A percentile compares a stretch with the other conserved stretches of the same genome.
phyloP scores from a whole-genome alignment of 2,797 vertebrate species.

The Pangasius krempfi region DNA sequence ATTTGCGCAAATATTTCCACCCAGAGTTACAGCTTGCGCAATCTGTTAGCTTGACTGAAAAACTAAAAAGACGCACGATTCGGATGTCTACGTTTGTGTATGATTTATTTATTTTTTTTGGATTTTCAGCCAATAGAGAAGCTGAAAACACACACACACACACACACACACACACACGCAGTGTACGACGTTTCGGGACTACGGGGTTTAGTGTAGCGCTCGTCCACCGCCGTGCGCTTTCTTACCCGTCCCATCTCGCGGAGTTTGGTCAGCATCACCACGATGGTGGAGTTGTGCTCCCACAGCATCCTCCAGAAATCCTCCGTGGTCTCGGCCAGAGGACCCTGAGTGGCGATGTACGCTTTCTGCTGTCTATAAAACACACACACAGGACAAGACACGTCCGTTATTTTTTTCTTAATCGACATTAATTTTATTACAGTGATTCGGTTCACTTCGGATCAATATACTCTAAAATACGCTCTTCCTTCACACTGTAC shows the following conservation, averaged over 20 bases:
- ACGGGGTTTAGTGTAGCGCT: neutral
- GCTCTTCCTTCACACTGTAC: too few relatives aligned
- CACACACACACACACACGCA: too few relatives aligned
- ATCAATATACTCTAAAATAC: neutral
- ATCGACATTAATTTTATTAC: neutral
- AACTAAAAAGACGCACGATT: too few relatives aligned
- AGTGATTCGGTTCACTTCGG: neutral
- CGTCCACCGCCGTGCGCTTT: neutral
- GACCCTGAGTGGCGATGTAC: conserved; percentile 95
- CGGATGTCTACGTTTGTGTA: too few relatives aligned
- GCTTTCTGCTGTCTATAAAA: conserved; percentile 90
- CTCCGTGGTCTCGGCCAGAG: conserved; percentile 82
- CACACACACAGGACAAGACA: neutral
- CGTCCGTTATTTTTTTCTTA: neutral
- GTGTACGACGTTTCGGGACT: neutral
- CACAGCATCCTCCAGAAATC: conserved; percentile 99
- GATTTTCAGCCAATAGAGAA: too few relatives aligned
- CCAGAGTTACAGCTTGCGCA: neutral
- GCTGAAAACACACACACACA: too few relatives aligned
- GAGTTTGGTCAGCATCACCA: conserved; percentile 82
- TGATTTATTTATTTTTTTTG: too few relatives aligned
- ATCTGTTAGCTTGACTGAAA: too few relatives aligned
- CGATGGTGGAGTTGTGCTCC: conserved; percentile 95
- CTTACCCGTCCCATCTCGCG: conserved; percentile 96
- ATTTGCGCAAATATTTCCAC: neutral